phyloP scores from a whole-genome alignment of 1,140 invertebrate genomes.

The Tyrophagus putrescentiae region DNA sequence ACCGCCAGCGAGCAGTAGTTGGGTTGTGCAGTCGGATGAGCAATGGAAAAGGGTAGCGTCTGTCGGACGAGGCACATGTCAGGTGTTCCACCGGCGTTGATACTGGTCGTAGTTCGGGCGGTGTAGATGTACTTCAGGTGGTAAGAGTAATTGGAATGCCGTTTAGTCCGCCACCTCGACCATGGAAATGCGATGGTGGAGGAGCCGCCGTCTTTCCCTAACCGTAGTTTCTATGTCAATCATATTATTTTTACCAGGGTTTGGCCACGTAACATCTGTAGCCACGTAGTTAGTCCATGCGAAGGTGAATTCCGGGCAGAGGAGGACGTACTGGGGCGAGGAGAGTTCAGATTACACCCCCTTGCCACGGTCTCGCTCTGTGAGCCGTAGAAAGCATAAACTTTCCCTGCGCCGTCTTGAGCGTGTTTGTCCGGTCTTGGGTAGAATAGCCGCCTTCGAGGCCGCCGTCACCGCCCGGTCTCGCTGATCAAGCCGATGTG shows the following conservation, averaged over 20 bases:
- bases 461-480: background rate
- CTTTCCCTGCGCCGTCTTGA: background rate
- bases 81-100: conserved; percentile 18
- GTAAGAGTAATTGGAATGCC: too few species aligned
- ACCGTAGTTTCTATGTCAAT: too few species aligned
- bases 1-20: conserved; percentile 30
- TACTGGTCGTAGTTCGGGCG: background rate
- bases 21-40: conserved; percentile 6
- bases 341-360: background rate
- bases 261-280: background rate
- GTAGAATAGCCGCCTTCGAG: background rate
- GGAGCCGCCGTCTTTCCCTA: too few species aligned
- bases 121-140: too few species aligned
- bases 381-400: background rate
- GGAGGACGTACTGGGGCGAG: background rate
- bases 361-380: background rate
- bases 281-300: background rate
- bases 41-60: conserved; percentile 14
- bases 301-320: background rate
- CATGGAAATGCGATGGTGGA: background rate
- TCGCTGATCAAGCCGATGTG: background rate
- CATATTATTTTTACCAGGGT: background rate
- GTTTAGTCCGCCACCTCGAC: background rate
- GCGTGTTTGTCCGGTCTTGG: conserved; percentile 2
- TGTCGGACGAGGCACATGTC: conserved; percentile 21